These are phyloP conservation scores for Apotomis capreana DNA, from an alignment of 2,888 invertebrate species.

Conservation along the genomic window DNA sequence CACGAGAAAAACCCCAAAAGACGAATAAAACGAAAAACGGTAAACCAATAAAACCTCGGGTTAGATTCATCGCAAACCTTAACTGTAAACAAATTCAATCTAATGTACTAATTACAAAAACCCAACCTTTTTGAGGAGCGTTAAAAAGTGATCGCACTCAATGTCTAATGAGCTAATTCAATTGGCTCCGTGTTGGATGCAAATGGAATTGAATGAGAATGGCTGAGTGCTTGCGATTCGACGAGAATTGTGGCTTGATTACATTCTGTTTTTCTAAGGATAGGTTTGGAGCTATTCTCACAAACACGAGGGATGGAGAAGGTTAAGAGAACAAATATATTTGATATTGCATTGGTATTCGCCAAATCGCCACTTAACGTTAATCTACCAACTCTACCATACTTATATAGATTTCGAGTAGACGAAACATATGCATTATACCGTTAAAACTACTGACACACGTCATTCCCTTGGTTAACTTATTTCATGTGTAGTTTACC, in stretches of 20 bases:
- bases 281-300: not conserved
- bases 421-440: no score
- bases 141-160: conserved; percentile 38
- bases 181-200: conserved; percentile 41
- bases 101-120: conserved; percentile 40
- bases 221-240: conserved; percentile 16
- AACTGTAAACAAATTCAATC: conserved; percentile 41
- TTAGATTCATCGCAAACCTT: conserved; percentile 4
- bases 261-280: conserved; percentile 21
- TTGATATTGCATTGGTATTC: not conserved
- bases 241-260: conserved; percentile 19
- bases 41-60: conserved; percentile 12
- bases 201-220: conserved; percentile 36
- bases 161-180: conserved; percentile 40
- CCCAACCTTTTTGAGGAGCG: conserved; percentile 17
- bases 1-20: not conserved
- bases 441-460: no score
- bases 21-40: not conserved
- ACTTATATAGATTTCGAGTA: no score
- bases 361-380: no score
- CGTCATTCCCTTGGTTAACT: no score
- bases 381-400: no score
- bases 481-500: no score
- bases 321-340: not conserved
- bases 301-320: no score